Conservation (phyloP, 2,888 invertebrate genomes). For the Esperia sulphurella region DNA sequence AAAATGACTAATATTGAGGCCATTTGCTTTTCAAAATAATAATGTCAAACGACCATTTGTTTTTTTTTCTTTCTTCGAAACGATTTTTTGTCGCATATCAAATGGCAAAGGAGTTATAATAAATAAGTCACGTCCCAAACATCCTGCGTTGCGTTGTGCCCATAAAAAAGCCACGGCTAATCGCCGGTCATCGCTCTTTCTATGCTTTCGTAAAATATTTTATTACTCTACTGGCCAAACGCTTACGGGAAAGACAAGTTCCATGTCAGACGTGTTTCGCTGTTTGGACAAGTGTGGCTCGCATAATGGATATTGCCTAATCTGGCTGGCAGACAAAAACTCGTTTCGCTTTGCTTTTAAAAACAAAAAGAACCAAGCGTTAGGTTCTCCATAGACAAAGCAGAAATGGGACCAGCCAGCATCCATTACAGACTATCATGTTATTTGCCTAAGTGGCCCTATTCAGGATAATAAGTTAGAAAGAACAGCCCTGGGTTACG, state of each 20-base stretch:
- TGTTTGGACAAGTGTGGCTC: slow-evolving; percentile 60
- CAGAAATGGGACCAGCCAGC: slow-evolving; percentile 25
- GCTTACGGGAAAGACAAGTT: slow-evolving; percentile 56
- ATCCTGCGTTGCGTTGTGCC: slow-evolving; percentile 46
- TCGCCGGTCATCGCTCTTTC: slow-evolving; percentile 68
- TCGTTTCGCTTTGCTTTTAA: slow-evolving; percentile 6
- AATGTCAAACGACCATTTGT: slow-evolving; percentile 17
- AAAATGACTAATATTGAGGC: slow-evolving; percentile 28
- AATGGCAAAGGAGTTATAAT: slow-evolving; percentile 32
- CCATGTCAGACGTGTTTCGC: slow-evolving; percentile 34
- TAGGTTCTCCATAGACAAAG: not conserved
- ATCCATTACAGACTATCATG: slow-evolving; percentile 41
- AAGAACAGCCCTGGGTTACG: slow-evolving; percentile 39
- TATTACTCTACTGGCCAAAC: slow-evolving; percentile 11
- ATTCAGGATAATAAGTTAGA: slow-evolving; percentile 47
- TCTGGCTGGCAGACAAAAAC: slow-evolving; percentile 31
- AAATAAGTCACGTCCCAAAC: slow-evolving; percentile 64
- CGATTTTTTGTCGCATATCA: slow-evolving; percentile 19
- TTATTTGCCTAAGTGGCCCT: slow-evolving; percentile 55
- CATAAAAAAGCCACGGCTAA: slow-evolving; percentile 61
- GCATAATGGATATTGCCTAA: slow-evolving; percentile 46
- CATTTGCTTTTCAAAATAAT: slow-evolving; percentile 6
- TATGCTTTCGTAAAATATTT: slow-evolving; percentile 44
- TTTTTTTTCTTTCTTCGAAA: slow-evolving; percentile 22
- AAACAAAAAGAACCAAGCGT: not conserved